phyloP scores from a whole-genome alignment of 2,797 vertebrate species.

The Perodicticus potto region DNA sequence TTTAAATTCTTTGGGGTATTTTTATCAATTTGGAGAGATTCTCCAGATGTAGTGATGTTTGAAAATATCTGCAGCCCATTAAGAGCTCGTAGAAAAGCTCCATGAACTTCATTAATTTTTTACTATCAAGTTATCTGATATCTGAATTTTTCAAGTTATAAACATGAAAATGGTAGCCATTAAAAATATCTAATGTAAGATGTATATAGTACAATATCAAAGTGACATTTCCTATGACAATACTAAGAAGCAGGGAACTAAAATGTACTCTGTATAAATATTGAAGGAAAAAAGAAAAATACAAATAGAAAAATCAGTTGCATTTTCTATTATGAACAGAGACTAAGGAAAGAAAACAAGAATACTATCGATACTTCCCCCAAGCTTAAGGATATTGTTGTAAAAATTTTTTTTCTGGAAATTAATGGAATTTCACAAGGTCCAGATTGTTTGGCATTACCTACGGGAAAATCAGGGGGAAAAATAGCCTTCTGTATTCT shows the following conservation, averaged over 20 bases:
- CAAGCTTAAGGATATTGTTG: background rate
- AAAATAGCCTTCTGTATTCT: background rate
- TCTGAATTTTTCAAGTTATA: background rate
- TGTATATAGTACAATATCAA: background rate
- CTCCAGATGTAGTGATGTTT: background rate
- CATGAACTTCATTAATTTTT: background rate
- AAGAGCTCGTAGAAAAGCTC: background rate
- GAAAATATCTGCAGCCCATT: background rate
- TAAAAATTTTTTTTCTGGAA: constrained; percentile 25
- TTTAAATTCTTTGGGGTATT: background rate
- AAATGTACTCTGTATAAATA: background rate
- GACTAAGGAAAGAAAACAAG: background rate
- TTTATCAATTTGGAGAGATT: background rate
- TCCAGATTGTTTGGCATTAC: constrained; percentile 17
- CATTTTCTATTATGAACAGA: background rate
- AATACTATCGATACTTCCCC: background rate
- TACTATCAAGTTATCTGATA: background rate
- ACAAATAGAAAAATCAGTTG: background rate
- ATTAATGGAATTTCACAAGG: background rate
- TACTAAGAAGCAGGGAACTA: background rate
- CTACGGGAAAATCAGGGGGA: background rate
- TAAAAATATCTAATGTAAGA: background rate
- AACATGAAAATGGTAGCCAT: background rate
- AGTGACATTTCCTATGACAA: background rate
- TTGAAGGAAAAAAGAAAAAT: background rate